These are phyloP conservation scores for Styela plicata DNA, from an alignment of 23 tunicate species.

Conservation along the genomic window DNA sequence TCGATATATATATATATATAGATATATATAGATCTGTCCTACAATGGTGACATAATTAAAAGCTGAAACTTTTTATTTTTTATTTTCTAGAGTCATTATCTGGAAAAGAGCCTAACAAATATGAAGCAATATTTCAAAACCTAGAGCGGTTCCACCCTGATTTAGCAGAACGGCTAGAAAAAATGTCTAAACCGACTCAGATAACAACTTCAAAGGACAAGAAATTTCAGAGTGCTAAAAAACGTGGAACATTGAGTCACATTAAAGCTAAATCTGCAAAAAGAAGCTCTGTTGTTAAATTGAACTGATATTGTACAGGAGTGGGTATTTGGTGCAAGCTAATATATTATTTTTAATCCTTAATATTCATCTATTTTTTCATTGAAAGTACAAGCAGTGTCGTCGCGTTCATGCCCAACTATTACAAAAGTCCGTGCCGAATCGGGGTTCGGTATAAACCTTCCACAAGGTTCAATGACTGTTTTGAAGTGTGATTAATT, in stretches of 20 bases:
- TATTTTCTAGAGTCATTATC: slow-evolving; percentile 18
- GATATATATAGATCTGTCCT: no score
- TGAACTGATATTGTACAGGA: no score
- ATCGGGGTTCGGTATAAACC: no score
- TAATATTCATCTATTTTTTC: no score
- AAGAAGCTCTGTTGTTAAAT: slow-evolving; percentile 52
- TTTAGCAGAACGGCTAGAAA: slow-evolving; percentile 60
- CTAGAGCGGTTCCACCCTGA: slow-evolving; percentile 68
- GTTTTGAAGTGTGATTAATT: no score
- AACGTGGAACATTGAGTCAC: slow-evolving; percentile 15
- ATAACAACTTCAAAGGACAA: slow-evolving; percentile 48
- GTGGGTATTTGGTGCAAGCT: no score
- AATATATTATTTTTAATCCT: no score
- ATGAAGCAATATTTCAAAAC: slow-evolving; percentile 63
- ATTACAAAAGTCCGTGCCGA: no score
- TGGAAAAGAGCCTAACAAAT: slow-evolving; percentile 60
- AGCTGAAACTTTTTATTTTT: background rate
- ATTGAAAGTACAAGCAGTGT: no score
- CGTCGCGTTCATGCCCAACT: no score
- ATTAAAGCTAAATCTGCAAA: slow-evolving; percentile 74
- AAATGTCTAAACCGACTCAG: slow-evolving; percentile 65
- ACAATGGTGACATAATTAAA: background rate
- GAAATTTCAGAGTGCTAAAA: slow-evolving; percentile 46
- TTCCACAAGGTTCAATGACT: no score
- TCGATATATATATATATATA: no score